Percentiles rank a stretch among this genome's conserved stretches.
These are phyloP conservation scores for Onychostoma macrolepis DNA, from an alignment of 2,113 vertebrate genomes.

Conservation along the genomic window DNA sequence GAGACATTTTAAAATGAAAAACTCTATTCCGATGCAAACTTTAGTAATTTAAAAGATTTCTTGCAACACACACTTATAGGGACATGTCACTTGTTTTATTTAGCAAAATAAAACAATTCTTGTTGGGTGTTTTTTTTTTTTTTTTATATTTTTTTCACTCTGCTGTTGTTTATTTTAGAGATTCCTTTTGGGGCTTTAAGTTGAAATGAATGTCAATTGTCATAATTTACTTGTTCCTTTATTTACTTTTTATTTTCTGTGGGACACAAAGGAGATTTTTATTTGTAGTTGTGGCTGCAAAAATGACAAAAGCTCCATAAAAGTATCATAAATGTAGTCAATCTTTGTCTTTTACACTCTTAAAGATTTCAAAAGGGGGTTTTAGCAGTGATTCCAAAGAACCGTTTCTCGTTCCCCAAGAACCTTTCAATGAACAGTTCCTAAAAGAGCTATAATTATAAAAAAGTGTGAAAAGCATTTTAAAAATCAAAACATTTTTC, in stretches of 20 bases:
- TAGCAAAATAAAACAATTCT: background rate
- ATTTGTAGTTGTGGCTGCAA: background rate
- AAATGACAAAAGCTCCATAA: background rate
- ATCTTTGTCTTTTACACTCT: background rate
- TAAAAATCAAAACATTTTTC: background rate
- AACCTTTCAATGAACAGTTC: background rate
- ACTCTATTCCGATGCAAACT: background rate
- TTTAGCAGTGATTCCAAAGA: background rate
- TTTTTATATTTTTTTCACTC: background rate
- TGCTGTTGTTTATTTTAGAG: background rate
- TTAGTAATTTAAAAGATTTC: background rate
- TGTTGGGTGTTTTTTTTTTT: background rate
- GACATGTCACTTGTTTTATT: background rate
- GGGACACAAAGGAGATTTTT: background rate
- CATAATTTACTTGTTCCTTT: background rate
- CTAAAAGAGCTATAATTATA: background rate
- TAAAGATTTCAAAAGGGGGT: background rate
- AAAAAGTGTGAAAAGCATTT: too few species aligned
- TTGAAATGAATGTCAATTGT: background rate
- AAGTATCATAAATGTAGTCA: background rate
- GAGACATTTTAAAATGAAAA: background rate
- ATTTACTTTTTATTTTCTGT: background rate
- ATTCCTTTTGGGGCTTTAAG: background rate
- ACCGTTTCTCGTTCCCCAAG: background rate
- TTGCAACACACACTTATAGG: background rate